Base-by-base conservation (phyloP, 2,797 vertebrate species). In the Loriculus beryllinus region DNA sequence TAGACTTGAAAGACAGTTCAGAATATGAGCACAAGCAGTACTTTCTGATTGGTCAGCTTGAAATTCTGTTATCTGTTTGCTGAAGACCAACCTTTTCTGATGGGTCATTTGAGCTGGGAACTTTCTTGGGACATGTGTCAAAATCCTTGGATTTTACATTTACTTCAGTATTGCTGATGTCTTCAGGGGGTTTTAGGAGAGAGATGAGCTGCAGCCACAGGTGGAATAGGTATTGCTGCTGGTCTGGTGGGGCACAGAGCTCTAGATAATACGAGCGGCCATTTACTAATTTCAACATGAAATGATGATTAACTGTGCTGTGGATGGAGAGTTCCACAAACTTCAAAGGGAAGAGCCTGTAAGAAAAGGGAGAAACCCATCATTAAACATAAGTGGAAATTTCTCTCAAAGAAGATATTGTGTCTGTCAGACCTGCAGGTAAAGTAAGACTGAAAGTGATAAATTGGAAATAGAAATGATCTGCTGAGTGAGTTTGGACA, bases 291-390 rank as follows among this genome's bases (percentile, higher is more conserved):
- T 96, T 98, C 56, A 97, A 54, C 86, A 96, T 95, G 64, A 97
- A 83, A 42, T 86, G 56, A 82, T 94, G 90, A 2, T 95, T 95
- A 65, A 95, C 82, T 67, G 57, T 83, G 28, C 95, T 90, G 14
- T 97, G 96, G 88, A 97, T 95, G 49, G 97, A 97, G 35, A 98
- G 84, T 42, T 96, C 93, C 79, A 97, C 96, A 92, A 97, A 95
- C 85, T 97, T 92, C 76, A 97, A 92, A 65, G 97, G 97, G 8
- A 98, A 86, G 69, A 97, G 94, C 92, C 97, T 98, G 69, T 26
- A 45, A 96, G 68, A 90, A 93, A 81, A 86, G 18, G 54, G 28
- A 28, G n/a, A 43, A 47, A 71, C 5, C 20, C 52, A 62, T 49
- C 26, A 35, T 69, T 49, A 71, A 51, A 16, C 21, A 70, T 14